Base-by-base conservation (phyloP, 2,797 vertebrate species). In the Gymnopithys bicolor region DNA sequence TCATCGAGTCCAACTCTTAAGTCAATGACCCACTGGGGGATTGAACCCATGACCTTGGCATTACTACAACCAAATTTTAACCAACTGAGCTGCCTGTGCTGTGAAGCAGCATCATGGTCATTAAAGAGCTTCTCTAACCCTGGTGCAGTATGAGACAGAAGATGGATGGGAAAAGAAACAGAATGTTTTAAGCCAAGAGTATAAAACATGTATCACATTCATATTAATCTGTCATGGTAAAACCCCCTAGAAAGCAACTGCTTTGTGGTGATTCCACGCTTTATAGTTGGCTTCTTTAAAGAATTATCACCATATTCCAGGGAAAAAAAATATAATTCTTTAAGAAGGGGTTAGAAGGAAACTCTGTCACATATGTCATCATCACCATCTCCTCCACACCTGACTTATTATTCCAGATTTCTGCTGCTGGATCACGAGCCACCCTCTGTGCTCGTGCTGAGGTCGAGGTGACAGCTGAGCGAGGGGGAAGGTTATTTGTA, bases 401-500 rank as follows among this genome's bases (percentile, higher is more conserved):
- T 77, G 60, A 63, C 14, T 70, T 67, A 18, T 16, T 51, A 62
- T 71, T 87, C 37, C 75, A 68, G 64, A 68, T 91, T 81, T 53
- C n/a, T 64, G 45, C 52, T 71, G 66, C 37, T 89, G 91, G 69
- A 64, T 89, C 89, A 94, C 0, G 3, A 91, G 76, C 15, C 84
- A 70, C 14, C 19, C 60, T 33, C 16, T 85, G 89, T 64, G 70
- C 43, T 60, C 41, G 25, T 33, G 70, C 49, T 74, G 32, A 79
- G 88, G 66, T 32, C 41, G 68, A 83, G 85, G 0, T 89, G 86
- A 66, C 88, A 90, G 87, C 25, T 60, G 84, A 79, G 84, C 27
- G 74, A 94, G 68, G 90, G 51, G 66, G 82, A 63, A 93, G 85
- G 75, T 62, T 84, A 81, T 83, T 68, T 80, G 49, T 56, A 37